These are phyloP conservation scores for Trissolcus basalis DNA, from an alignment of 1,140 invertebrate genomes.

Conservation along the genomic window DNA sequence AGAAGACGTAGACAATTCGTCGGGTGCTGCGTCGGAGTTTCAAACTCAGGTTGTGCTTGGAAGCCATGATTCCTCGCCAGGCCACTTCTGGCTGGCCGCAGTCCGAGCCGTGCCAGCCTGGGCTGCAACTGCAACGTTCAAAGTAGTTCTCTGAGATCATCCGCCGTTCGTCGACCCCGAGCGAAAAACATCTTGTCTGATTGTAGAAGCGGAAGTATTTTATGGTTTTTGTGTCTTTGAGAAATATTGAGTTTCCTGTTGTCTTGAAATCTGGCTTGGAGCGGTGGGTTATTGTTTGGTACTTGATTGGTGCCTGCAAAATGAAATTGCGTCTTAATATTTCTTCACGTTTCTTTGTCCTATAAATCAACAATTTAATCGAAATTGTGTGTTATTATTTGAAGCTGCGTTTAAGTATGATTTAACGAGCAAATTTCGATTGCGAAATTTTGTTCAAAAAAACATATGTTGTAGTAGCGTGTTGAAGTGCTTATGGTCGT, in stretches of 20 bases:
- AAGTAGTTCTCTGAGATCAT: conserved; percentile 64
- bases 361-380: no score
- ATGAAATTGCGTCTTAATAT: not conserved
- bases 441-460: no score
- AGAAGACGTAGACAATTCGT: conserved; percentile 79
- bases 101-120: conserved; percentile 80
- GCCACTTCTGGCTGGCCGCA: conserved; percentile 82
- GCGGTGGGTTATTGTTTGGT: conserved; percentile 34
- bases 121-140: conserved; percentile 77
- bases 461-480: no score
- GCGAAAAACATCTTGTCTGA: conserved; percentile 77
- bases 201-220: conserved; percentile 74
- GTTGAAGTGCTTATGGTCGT: no score
- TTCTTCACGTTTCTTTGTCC: not conserved
- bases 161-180: conserved; percentile 75
- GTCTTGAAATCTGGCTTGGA: conserved; percentile 67
- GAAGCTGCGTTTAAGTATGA: no score
- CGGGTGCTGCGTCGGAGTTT: conserved; percentile 73
- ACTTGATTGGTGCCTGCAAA: not conserved
- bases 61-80: conserved; percentile 80
- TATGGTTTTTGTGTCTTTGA: conserved; percentile 70
- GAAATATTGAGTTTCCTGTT: conserved; percentile 63
- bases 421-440: no score
- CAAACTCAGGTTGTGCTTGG: conserved; percentile 74
- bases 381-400: no score